A percentile compares a stretch with the other conserved stretches of the same genome.
Evolutionary conservation across 2,797 vertebrate genomes (phyloP).

Genomic region (Saxicola maurus): DNA sequence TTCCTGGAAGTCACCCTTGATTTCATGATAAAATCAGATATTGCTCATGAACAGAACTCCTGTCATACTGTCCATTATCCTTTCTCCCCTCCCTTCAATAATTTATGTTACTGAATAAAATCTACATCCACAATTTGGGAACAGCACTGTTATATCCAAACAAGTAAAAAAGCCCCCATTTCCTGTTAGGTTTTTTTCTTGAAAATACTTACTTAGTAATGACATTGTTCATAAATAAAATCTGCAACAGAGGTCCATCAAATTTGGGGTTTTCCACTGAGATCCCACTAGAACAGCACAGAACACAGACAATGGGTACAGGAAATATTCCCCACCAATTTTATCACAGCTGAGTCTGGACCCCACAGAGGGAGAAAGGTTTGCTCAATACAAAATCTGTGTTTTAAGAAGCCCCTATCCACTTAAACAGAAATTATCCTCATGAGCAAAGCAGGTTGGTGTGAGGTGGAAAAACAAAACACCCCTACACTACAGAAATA

Average conservation of each 20-base stretch:
- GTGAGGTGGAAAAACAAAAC: background rate
- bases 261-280: slow-evolving; percentile 79
- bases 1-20: background rate
- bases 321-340: background rate
- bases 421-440: background rate
- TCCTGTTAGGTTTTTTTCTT: background rate
- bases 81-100: background rate
- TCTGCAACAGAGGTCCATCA: slow-evolving; percentile 90
- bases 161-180: background rate
- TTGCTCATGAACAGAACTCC: background rate
- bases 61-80: background rate
- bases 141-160: background rate
- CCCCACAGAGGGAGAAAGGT: background rate
- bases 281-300: slow-evolving; percentile 78
- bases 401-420: background rate
- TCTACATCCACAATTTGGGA: background rate
- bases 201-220: slow-evolving; percentile 86
- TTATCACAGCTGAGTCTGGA: background rate
- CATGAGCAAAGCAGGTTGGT: background rate
- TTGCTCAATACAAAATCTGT: background rate
- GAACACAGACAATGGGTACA: background rate
- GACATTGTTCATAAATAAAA: slow-evolving; percentile 90
- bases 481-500: background rate
- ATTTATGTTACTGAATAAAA: background rate
- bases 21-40: background rate